Base-by-base conservation (phyloP, 2,888 invertebrate species). In the Ephialtes manifestator region DNA sequence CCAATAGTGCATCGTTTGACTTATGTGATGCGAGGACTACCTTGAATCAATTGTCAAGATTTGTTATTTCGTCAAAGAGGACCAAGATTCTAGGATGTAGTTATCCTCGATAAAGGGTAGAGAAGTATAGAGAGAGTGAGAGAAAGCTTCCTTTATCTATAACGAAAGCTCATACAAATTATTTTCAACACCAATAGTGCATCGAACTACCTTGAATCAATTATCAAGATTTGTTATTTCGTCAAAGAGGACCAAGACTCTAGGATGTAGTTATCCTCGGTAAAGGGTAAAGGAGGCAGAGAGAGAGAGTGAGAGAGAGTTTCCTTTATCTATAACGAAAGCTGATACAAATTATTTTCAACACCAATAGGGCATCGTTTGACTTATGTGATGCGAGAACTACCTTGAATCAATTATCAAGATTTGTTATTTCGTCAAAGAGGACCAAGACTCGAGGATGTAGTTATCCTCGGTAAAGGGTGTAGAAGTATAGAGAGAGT, bases 271-370 rank as follows among this genome's bases (percentile, higher is more conserved):
- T 10, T 39, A 39, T 65, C 5, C 35, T 39, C 5, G 63, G 35
- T 65, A 39, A 65, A 65, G 18, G 63, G 35, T 63, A n/a, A 0
- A 5, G n/a, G 13, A 13, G 8, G 35, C 15, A 35, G 35, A n/a
- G 51, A 76, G 81, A 71, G 67, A 51, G 76, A 60, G 55, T 35
- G 68, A 78, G 55, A 46, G 68, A 78, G 46, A 86, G n/a, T n/a
- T n/a, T n/a, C n/a, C n/a, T n/a, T n/a, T n/a, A n/a, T n/a, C n/a
- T n/a, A n/a, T n/a, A n/a, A n/a, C n/a, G n/a, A n/a, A n/a, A n/a
- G n/a, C n/a, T n/a, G n/a, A n/a, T n/a, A n/a, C n/a, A n/a, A n/a
- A n/a, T n/a, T n/a, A n/a, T n/a, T n/a, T n/a, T n/a, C n/a, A 31
- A 31, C 5, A 31, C 3, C 2, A 31, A 31, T 31, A 31, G 31